Evolutionary conservation across 2,797 vertebrate species (phyloP).

Genomic region (Premnoplex brunnescens): DNA sequence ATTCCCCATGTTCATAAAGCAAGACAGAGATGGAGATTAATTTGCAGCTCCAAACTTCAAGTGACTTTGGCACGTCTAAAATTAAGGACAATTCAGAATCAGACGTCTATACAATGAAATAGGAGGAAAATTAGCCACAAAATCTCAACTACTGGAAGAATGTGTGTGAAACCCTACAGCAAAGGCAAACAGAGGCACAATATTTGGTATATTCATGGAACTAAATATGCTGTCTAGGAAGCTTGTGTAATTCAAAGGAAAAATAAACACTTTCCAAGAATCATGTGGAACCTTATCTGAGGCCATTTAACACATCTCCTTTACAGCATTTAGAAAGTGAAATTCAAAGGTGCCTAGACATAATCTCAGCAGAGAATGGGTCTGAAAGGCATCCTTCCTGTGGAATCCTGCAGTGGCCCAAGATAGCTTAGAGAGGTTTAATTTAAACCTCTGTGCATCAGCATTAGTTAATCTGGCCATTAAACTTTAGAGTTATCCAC

Average conservation of each 20-base stretch:
- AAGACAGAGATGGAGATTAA: neutral
- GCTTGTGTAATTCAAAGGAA: neutral
- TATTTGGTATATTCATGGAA: neutral
- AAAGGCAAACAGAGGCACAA: neutral
- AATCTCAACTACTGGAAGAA: neutral
- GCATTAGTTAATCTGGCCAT: slow-evolving; percentile 46
- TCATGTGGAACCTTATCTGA: neutral
- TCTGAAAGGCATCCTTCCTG: neutral
- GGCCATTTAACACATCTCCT: neutral
- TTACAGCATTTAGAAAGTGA: neutral
- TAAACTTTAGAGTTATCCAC: slow-evolving; percentile 45
- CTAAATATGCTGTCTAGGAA: neutral
- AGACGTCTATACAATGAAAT: neutral
- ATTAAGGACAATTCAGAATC: neutral
- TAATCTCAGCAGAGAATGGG: neutral
- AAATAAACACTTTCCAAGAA: neutral
- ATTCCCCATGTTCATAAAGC: neutral
- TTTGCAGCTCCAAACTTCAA: neutral
- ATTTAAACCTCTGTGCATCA: slow-evolving; percentile 42
- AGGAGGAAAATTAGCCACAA: neutral
- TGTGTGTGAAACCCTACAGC: neutral
- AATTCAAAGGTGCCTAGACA: neutral
- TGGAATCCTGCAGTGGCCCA: neutral
- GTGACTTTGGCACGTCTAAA: neutral
- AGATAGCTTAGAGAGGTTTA: slow-evolving; percentile 2